A percentile compares a stretch with the other conserved stretches of the same genome.
Conservation (phyloP, 2,113 vertebrate species). For the Vombatus ursinus region DNA sequence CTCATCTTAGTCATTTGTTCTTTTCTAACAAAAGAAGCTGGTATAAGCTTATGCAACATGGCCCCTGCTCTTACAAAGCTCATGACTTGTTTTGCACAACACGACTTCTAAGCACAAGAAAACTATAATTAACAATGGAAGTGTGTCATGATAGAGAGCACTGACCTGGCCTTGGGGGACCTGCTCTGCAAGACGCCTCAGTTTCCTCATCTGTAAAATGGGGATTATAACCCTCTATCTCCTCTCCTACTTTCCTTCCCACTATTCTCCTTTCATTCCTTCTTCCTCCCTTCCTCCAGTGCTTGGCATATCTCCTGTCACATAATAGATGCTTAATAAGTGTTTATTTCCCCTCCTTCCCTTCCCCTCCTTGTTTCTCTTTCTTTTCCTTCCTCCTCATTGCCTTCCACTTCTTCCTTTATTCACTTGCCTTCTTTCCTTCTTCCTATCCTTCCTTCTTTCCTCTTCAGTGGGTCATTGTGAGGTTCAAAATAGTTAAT, state of each 20-base stretch:
- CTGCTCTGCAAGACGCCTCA: not conserved
- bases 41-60: not conserved
- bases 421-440: no score
- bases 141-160: not conserved
- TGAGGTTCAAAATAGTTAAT: not conserved
- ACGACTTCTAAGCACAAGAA: not conserved
- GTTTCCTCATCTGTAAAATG: not conserved
- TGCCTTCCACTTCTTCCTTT: no score
- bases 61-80: not conserved
- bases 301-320: not conserved
- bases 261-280: not conserved
- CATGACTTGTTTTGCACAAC: not conserved
- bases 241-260: not conserved
- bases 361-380: not conserved
- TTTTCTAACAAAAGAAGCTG: not conserved
- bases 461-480: not conserved
- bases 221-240: not conserved
- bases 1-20: not conserved
- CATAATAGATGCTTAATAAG: not conserved
- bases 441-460: not conserved
- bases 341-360: not conserved
- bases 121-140: not conserved
- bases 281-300: not conserved
- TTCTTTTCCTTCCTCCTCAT: not conserved
- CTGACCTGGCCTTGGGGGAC: not conserved